These are phyloP conservation scores for Pterocles gutturalis DNA, from an alignment of 2,113 vertebrate genomes.

Conservation along the genomic window DNA sequence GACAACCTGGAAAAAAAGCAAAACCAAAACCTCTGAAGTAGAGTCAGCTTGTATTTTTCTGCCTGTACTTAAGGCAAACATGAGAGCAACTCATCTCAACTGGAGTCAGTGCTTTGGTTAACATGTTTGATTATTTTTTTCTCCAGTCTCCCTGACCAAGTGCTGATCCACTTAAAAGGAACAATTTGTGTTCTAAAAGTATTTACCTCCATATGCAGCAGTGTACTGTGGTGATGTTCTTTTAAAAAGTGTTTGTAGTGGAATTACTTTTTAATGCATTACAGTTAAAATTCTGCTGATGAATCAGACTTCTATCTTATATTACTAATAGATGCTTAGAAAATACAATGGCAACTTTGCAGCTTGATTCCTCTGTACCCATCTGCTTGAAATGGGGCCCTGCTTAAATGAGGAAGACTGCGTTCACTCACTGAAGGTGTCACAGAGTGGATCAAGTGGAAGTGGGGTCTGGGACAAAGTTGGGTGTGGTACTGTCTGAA, in stretches of 20 bases:
- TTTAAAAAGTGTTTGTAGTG: neutral
- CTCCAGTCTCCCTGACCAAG: neutral
- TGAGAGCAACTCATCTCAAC: neutral
- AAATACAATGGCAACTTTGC: neutral
- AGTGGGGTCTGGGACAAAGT: neutral
- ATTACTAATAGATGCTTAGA: neutral
- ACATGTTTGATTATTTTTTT: neutral
- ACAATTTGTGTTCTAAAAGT: neutral
- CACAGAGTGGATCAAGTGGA: neutral
- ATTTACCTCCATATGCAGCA: neutral
- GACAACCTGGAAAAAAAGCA: neutral
- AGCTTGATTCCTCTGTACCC: neutral
- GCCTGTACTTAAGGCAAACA: neutral
- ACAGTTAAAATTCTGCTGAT: neutral
- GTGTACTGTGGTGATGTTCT: neutral
- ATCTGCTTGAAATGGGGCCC: neutral
- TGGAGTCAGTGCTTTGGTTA: neutral
- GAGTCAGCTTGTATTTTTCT: neutral
- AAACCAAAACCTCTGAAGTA: neutral
- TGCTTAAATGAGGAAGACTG: neutral
- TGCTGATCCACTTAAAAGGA: neutral
- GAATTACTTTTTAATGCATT: neutral
- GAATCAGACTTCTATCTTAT: neutral
- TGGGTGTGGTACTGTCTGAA: fast-evolving
- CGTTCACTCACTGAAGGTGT: neutral